A percentile compares a stretch with the other conserved stretches of the same genome.
phyloP scores from a whole-genome alignment of 2,797 vertebrate species.

The Hemibagrus guttatus region DNA sequence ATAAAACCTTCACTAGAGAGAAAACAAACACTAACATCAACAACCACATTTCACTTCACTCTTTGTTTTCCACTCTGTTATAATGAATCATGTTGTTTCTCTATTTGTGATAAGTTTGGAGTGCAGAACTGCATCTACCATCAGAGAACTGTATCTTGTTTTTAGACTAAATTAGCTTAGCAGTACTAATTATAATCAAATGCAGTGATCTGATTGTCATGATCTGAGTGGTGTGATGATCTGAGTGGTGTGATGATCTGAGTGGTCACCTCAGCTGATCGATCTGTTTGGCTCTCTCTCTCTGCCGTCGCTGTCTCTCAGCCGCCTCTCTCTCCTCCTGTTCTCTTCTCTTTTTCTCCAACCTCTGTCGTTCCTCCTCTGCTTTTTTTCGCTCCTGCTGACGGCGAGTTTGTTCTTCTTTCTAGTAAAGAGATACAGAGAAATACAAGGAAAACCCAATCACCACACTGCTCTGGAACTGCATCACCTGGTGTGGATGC shows the following conservation, averaged over 20 bases:
- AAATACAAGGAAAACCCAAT: neutral
- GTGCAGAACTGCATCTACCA: too few relatives aligned
- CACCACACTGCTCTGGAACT: too few relatives aligned
- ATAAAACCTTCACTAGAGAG: neutral
- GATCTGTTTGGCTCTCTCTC: conserved; percentile 1
- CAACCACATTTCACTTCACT: neutral
- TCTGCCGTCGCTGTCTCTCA: conserved; percentile 71
- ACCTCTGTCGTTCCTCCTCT: conserved; percentile 68
- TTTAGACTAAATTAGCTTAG: neutral
- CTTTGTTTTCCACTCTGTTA: neutral
- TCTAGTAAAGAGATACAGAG: conserved; percentile 65
- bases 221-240: too few relatives aligned
- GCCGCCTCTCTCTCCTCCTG: conserved; percentile 76
- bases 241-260: too few relatives aligned
- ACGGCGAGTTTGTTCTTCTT: conserved; percentile 79
- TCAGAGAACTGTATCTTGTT: too few relatives aligned
- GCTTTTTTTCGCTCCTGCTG: conserved; percentile 74
- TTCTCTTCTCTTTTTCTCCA: conserved; percentile 76
- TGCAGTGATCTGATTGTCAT: too few relatives aligned
- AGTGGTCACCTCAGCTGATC: neutral
- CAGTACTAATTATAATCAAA: neutral
- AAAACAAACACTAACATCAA: neutral
- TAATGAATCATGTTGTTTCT: too few relatives aligned
- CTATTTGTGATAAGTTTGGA: too few relatives aligned
- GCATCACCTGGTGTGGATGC: too few relatives aligned